Conservation (phyloP, 2,888 invertebrate genomes). For the Polydrusus tereticollis region DNA sequence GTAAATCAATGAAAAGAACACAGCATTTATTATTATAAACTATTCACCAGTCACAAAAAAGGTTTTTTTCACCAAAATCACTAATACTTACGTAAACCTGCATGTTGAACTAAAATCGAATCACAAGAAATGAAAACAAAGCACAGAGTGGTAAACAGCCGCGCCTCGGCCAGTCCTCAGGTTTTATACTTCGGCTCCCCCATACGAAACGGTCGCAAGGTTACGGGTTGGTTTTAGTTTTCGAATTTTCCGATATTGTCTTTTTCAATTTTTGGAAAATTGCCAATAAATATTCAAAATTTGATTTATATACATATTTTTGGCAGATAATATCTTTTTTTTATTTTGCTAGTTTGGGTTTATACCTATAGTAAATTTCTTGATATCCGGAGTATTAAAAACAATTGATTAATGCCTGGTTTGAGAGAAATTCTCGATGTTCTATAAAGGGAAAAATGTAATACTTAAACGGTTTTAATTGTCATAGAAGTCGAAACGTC, state of each 20-base stretch:
- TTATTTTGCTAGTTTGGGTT: too few species aligned
- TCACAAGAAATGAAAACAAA: slow-evolving; percentile 35
- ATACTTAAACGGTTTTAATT: too few species aligned
- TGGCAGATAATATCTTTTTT: too few species aligned
- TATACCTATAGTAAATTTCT: too few species aligned
- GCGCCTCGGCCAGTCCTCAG: slow-evolving; percentile 55
- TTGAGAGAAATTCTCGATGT: too few species aligned
- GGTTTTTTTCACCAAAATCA: slow-evolving; percentile 29
- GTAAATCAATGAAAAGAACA: too few species aligned
- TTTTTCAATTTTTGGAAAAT: background rate
- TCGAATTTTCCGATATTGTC: background rate
- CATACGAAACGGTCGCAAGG: slow-evolving; percentile 58
- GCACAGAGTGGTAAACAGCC: slow-evolving; percentile 60
- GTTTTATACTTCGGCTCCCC: slow-evolving; percentile 61
- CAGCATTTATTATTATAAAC: background rate
- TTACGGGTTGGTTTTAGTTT: slow-evolving; percentile 46
- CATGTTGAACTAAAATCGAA: slow-evolving; percentile 49
- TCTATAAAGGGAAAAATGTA: too few species aligned
- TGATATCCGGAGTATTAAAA: too few species aligned
- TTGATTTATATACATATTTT: too few species aligned
- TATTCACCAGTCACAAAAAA: background rate
- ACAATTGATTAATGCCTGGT: too few species aligned
- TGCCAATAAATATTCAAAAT: too few species aligned
- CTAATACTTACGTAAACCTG: slow-evolving; percentile 59
- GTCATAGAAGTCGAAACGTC: too few species aligned